Percentiles rank a stretch among this genome's conserved stretches.
These are phyloP conservation scores for Enteromius fasciolatus DNA, from an alignment of 2,797 vertebrate species.

Conservation along the genomic window DNA sequence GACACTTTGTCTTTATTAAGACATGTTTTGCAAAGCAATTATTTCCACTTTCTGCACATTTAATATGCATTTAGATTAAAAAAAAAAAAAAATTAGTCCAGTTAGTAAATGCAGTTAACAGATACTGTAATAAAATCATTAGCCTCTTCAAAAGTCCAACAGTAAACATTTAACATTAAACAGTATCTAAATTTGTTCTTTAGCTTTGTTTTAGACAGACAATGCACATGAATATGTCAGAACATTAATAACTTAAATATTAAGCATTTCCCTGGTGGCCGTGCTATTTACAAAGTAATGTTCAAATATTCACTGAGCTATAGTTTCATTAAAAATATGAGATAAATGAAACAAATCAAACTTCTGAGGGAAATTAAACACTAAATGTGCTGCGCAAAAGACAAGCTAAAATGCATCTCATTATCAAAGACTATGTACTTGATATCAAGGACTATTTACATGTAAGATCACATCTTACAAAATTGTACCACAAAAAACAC, in stretches of 20 bases:
- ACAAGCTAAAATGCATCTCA: constrained; percentile 14
- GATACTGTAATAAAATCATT: constrained; percentile 51
- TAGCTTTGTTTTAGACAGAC: constrained; percentile 36
- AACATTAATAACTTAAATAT: constrained; percentile 67
- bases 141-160: constrained; percentile 4
- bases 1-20: constrained; percentile 57
- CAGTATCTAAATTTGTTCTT: constrained; percentile 44
- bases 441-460: constrained; percentile 32
- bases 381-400: not conserved
- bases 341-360: constrained; percentile 25
- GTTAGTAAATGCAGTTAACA: constrained; percentile 58
- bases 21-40: constrained; percentile 58
- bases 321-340: constrained; percentile 30
- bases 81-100: constrained; percentile 49
- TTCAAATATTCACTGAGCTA: constrained; percentile 34
- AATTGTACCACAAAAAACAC: constrained; percentile 31
- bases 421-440: constrained; percentile 4
- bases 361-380: not conserved
- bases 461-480: constrained; percentile 28
- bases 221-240: constrained; percentile 46
- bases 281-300: constrained; percentile 62
- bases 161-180: constrained; percentile 43
- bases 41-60: constrained; percentile 45
- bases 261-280: constrained; percentile 58
- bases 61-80: constrained; percentile 34